phyloP scores from a whole-genome alignment of 1,140 invertebrate genomes.

The Ladona fulva region DNA sequence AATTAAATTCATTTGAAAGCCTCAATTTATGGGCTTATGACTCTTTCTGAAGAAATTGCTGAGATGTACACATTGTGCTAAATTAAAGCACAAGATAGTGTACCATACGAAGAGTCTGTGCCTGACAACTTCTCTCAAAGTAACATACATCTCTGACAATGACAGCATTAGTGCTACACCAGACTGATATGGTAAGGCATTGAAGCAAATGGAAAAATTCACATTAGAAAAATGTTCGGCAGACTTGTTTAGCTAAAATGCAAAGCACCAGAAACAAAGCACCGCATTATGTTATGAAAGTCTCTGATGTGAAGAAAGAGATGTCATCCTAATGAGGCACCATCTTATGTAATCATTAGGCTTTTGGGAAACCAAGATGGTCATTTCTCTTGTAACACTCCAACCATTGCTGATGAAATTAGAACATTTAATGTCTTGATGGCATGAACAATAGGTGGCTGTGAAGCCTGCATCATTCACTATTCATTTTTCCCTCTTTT shows the following conservation, averaged over 20 bases:
- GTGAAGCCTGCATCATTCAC: neutral
- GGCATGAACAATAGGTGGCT: neutral
- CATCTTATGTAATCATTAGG: neutral
- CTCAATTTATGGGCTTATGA: too few relatives aligned
- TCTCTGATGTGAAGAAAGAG: neutral
- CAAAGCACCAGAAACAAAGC: neutral
- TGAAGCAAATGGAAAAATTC: neutral
- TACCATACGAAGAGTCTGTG: too few relatives aligned
- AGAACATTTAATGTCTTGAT: neutral
- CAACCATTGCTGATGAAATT: neutral
- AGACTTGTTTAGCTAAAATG: slow-evolving; percentile 1
- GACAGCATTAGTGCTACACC: neutral
- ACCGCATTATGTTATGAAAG: neutral
- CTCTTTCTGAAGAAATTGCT: too few relatives aligned
- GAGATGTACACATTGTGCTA: too few relatives aligned
- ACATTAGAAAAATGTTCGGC: neutral
- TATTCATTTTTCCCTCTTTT: neutral
- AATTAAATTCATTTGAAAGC: too few relatives aligned
- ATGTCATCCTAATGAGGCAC: neutral
- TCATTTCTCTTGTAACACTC: neutral
- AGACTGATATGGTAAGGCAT: neutral
- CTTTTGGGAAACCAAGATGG: neutral
- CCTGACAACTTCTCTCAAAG: too few relatives aligned
- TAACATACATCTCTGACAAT: neutral
- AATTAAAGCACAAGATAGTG: too few relatives aligned